Percentiles rank a stretch among this genome's conserved stretches.
Conservation (phyloP, 2,888 invertebrate genomes). For the Dioctria linearis region DNA sequence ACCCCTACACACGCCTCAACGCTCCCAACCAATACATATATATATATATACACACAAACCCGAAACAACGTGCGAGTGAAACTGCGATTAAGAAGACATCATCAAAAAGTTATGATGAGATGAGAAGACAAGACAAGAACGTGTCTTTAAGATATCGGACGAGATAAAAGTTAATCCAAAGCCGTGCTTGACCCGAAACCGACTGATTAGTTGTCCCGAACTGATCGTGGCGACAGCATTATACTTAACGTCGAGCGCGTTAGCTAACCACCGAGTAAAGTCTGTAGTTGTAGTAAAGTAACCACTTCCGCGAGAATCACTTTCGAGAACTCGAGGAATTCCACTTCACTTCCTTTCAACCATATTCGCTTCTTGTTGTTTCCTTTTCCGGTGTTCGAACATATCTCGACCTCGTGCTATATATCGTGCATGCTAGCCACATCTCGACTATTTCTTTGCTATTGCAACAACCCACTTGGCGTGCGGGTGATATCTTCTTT, state of each 20-base stretch:
- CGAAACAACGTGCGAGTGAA: constrained; percentile 24
- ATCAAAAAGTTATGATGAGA: constrained; percentile 31
- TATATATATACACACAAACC: not conserved
- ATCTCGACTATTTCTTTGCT: constrained; percentile 43
- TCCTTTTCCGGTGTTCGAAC: constrained; percentile 34
- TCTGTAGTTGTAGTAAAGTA: not conserved
- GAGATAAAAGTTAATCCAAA: constrained; percentile 26
- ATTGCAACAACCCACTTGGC: constrained; percentile 23
- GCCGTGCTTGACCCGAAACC: constrained; percentile 27
- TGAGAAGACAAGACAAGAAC: constrained; percentile 29
- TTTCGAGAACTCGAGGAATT: not conserved
- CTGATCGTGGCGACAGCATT: constrained; percentile 38
- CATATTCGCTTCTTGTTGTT: constrained; percentile 10
- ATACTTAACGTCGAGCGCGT: constrained; percentile 3
- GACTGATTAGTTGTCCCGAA: constrained; percentile 34
- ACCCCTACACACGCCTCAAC: not conserved
- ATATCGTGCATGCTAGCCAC: constrained; percentile 25
- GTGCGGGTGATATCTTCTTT: constrained; percentile 15
- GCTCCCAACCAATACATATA: not conserved
- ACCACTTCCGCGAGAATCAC: not conserved
- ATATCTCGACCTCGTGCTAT: constrained; percentile 28
- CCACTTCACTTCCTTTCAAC: constrained; percentile 19
- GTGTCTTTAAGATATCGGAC: constrained; percentile 27
- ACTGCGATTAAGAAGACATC: constrained; percentile 23
- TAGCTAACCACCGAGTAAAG: not conserved